These are phyloP conservation scores for Petrocephalus sullivani DNA, from an alignment of 2,797 vertebrate species.

Conservation along the genomic window DNA sequence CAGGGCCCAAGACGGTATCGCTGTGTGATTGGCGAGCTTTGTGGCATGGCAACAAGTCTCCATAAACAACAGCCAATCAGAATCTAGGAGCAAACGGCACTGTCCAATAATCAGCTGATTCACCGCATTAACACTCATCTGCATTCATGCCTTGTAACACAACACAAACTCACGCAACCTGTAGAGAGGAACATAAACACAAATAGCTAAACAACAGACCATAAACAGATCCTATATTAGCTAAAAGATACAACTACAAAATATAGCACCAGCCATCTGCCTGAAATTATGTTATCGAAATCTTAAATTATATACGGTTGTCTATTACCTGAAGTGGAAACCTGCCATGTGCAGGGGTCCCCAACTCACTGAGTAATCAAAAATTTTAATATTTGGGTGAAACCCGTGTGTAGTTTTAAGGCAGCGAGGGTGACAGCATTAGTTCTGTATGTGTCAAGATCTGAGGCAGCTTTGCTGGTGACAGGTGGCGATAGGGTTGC, in stretches of 20 bases:
- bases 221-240: background rate
- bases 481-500: background rate
- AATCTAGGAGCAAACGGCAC: background rate
- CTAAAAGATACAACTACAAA: background rate
- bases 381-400: background rate
- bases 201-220: background rate
- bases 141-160: background rate
- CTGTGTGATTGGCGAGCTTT: background rate
- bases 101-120: background rate
- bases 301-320: background rate
- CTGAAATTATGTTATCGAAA: background rate
- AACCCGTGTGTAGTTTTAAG: background rate
- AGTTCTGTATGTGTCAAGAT: background rate
- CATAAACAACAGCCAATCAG: background rate
- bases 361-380: background rate
- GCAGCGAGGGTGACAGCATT: background rate
- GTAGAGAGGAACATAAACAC: background rate
- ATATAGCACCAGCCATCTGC: background rate
- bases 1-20: background rate
- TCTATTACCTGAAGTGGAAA: background rate
- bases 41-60: background rate
- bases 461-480: background rate
- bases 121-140: background rate
- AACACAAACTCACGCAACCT: background rate
- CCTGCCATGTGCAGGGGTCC: background rate